Evolutionary conservation across 2,888 invertebrate genomes (phyloP).

Genomic region (Acleris emargana): DNA sequence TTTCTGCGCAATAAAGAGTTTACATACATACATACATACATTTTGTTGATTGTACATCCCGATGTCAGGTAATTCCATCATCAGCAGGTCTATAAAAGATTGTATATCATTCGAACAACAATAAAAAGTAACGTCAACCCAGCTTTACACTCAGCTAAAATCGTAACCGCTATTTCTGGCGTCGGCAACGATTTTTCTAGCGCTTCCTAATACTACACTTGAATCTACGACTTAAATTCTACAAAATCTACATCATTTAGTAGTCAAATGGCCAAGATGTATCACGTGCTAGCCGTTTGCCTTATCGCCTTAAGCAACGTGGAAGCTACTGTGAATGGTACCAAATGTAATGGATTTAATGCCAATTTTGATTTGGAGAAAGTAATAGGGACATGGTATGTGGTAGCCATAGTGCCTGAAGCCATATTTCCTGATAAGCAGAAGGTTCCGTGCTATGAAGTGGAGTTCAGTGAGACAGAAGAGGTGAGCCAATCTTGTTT

Average conservation of each 20-base stretch:
- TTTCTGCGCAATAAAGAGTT: no score
- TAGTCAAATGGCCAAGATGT: conserved; percentile 46
- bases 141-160: no score
- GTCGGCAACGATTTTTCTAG: not conserved
- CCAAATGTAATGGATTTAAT: conserved; percentile 59
- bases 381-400: conserved; percentile 66
- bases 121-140: no score
- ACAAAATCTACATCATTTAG: conserved; percentile 3
- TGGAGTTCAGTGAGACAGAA: conserved; percentile 72
- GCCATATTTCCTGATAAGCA: conserved; percentile 63
- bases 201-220: not conserved
- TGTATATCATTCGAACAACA: no score
- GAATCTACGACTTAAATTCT: conserved; percentile 11
- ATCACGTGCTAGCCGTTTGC: conserved; percentile 41
- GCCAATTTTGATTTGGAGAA: conserved; percentile 61
- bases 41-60: no score
- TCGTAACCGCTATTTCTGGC: not conserved
- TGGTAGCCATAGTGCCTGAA: conserved; percentile 69
- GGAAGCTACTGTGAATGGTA: conserved; percentile 44
- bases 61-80: no score
- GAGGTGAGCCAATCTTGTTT: conserved; percentile 52
- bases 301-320: conserved; percentile 44
- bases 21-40: no score
- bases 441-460: conserved; percentile 60
- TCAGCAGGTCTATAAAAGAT: no score